phyloP scores from a whole-genome alignment of 1,140 invertebrate genomes.

The Camponotus vicinus region DNA sequence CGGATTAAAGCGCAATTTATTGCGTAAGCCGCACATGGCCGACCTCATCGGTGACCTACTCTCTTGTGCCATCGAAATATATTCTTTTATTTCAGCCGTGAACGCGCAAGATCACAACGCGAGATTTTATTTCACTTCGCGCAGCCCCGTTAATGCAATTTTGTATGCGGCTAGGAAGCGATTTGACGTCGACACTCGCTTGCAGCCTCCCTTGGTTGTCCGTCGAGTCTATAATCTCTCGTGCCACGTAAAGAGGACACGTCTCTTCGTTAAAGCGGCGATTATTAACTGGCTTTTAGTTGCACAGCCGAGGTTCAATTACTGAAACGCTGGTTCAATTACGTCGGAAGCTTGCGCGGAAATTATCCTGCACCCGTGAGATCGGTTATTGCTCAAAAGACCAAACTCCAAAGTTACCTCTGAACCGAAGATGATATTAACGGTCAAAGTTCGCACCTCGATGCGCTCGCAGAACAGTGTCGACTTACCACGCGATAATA shows the following conservation, averaged over 20 bases:
- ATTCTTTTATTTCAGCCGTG: background rate
- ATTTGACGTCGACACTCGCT: background rate
- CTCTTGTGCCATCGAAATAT: background rate
- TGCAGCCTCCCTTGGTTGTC: too few species aligned
- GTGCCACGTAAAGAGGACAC: background rate
- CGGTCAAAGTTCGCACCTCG: slow-evolving; percentile 15
- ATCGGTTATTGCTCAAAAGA: slow-evolving; percentile 47
- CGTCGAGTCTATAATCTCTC: background rate
- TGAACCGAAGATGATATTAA: slow-evolving; percentile 38
- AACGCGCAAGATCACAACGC: background rate
- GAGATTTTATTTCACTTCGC: background rate
- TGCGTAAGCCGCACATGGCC: slow-evolving; percentile 19
- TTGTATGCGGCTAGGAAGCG: background rate
- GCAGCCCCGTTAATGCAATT: background rate
- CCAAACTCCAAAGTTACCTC: slow-evolving; percentile 31
- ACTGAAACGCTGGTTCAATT: slow-evolving; percentile 41
- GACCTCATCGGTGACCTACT: background rate
- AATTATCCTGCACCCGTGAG: slow-evolving; percentile 39
- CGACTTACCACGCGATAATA: slow-evolving; percentile 2
- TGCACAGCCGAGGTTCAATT: background rate
- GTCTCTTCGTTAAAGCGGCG: slow-evolving; percentile 20
- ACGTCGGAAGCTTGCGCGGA: slow-evolving; percentile 32
- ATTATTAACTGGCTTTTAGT: slow-evolving; percentile 29
- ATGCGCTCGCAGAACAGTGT: background rate
- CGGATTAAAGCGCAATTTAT: slow-evolving; percentile 58